Conservation (phyloP, 2,888 invertebrate species). For the Apodemia mormo region DNA sequence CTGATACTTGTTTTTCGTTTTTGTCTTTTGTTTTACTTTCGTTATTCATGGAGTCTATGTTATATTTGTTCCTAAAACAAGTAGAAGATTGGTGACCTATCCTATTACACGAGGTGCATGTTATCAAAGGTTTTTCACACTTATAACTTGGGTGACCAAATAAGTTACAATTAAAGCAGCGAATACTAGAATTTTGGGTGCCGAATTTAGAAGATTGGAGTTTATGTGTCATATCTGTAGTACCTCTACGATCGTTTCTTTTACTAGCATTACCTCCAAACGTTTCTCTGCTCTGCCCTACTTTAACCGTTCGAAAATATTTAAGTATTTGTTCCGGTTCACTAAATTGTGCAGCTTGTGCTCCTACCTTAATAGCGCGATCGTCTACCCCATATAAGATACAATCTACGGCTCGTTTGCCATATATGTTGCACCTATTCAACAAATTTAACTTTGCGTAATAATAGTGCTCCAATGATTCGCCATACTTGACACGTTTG, state of each 20-base stretch:
- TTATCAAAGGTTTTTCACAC: conserved; percentile 2
- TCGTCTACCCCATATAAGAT: conserved; percentile 30
- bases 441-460: conserved; percentile 30
- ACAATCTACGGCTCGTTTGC: conserved; percentile 32
- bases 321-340: conserved; percentile 29
- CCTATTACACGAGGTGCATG: neutral
- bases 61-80: conserved; percentile 1
- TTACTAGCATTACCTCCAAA: too few species aligned
- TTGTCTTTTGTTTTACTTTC: neutral
- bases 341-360: conserved; percentile 31
- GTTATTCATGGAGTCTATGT: neutral
- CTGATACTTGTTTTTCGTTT: neutral
- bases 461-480: conserved; percentile 34
- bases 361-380: conserved; percentile 30
- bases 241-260: neutral
- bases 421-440: conserved; percentile 31
- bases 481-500: conserved; percentile 29
- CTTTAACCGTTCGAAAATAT: conserved; percentile 31
- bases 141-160: conserved; percentile 7
- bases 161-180: neutral
- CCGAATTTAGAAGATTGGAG: neutral
- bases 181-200: neutral
- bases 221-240: neutral
- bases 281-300: neutral
- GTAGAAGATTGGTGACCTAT: neutral